Evolutionary conservation across 2,797 vertebrate species (phyloP).

Genomic region (Amblyopsis hoosieri): DNA sequence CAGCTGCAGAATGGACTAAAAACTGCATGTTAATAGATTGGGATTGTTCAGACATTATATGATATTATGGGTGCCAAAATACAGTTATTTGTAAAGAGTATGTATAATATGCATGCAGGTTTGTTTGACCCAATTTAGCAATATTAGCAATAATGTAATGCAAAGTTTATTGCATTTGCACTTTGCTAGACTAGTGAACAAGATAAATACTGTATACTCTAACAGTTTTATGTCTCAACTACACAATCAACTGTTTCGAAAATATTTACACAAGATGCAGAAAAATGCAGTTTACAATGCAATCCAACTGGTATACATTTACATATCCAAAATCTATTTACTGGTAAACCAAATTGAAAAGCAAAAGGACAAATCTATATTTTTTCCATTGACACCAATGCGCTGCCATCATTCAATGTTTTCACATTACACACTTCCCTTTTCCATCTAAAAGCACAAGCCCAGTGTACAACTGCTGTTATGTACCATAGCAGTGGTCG

Average conservation of each 20-base stretch:
- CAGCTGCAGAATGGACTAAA: neutral
- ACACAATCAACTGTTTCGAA: constrained; percentile 28
- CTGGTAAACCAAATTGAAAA: neutral
- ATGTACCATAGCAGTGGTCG: constrained; percentile 29
- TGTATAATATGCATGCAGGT: neutral
- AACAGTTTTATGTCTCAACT: neutral
- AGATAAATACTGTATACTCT: neutral
- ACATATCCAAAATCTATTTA: constrained; percentile 21
- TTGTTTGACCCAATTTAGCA: constrained; percentile 3
- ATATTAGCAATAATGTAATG: constrained; percentile 22
- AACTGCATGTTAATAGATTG: constrained; percentile 25
- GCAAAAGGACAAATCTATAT: constrained; percentile 28
- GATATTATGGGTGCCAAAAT: constrained; percentile 4
- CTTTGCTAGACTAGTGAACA: neutral
- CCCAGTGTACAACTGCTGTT: constrained; percentile 10
- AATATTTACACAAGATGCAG: constrained; percentile 33
- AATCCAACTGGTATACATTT: constrained; percentile 41
- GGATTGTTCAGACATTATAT: constrained; percentile 26
- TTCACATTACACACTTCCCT: constrained; percentile 28
- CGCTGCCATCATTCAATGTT: constrained; percentile 1
- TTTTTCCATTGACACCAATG: neutral
- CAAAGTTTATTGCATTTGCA: constrained; percentile 25
- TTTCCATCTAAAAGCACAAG: constrained; percentile 33
- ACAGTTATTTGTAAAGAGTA: constrained; percentile 19
- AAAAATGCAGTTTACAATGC: constrained; percentile 45